Percentiles rank a stretch among this genome's conserved stretches.
phyloP scores from a whole-genome alignment of 2,797 vertebrate genomes.

The Phataginus tricuspis region DNA sequence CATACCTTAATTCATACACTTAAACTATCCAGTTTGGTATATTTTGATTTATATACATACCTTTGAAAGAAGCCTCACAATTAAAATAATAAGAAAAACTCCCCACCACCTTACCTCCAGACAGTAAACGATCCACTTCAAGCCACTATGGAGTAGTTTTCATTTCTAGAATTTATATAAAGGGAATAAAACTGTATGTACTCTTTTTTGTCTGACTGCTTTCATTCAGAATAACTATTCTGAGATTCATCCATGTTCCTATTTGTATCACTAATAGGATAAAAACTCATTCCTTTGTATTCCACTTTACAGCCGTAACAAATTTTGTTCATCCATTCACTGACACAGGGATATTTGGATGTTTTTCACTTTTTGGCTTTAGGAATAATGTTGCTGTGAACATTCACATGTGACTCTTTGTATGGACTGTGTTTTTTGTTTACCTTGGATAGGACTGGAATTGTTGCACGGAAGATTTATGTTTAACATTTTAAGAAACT shows the following conservation, averaged over 20 bases:
- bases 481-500: neutral
- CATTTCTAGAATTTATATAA: neutral
- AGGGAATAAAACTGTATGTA: neutral
- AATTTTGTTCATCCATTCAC: neutral
- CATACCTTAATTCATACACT: neutral
- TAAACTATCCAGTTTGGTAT: neutral
- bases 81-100: neutral
- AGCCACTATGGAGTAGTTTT: neutral
- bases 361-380: neutral
- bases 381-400: neutral
- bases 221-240: neutral
- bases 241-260: neutral
- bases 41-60: neutral
- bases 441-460: neutral
- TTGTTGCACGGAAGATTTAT: neutral
- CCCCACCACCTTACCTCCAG: neutral
- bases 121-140: neutral
- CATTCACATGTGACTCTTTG: neutral
- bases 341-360: neutral
- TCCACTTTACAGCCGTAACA: neutral
- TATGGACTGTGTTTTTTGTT: neutral
- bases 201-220: neutral
- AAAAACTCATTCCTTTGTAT: neutral
- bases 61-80: neutral
- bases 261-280: neutral